phyloP scores from a whole-genome alignment of 2,113 vertebrate genomes.

The Sula dactylatra region DNA sequence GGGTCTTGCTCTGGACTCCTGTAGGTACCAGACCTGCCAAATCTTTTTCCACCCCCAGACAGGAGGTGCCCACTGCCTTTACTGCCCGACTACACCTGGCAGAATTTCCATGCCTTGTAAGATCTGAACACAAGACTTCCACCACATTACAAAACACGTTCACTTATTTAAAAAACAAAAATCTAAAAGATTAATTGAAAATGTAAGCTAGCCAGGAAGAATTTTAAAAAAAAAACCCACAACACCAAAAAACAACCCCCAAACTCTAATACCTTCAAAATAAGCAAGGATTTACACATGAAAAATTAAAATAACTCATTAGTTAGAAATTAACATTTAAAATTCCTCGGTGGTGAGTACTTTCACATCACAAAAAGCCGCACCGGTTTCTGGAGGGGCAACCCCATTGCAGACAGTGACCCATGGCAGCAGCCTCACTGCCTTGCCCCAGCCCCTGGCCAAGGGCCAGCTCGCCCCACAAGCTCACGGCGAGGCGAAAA shows the following conservation, averaged over 20 bases:
- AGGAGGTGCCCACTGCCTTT: accelerated
- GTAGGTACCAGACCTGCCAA: too few relatives aligned
- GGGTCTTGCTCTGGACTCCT: too few relatives aligned
- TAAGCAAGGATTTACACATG: accelerated
- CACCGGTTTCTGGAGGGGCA: accelerated
- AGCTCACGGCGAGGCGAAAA: accelerated
- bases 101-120: accelerated
- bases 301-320: neutral
- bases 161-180: neutral
- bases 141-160: accelerated
- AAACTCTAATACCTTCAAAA: neutral
- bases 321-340: accelerated
- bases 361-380: accelerated
- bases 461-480: accelerated
- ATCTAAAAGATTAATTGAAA: neutral
- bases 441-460: too few relatives aligned
- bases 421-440: accelerated
- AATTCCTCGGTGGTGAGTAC: accelerated
- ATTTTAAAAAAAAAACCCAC: accelerated
- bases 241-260: neutral
- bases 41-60: too few relatives aligned
- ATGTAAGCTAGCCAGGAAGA: accelerated
- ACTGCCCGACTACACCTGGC: neutral
- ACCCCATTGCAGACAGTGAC: accelerated
- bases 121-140: too few relatives aligned